Percentiles rank a stretch among this genome's conserved stretches.
Evolutionary conservation across 2,888 invertebrate genomes (phyloP).

Genomic region (Cetonia aurata): DNA sequence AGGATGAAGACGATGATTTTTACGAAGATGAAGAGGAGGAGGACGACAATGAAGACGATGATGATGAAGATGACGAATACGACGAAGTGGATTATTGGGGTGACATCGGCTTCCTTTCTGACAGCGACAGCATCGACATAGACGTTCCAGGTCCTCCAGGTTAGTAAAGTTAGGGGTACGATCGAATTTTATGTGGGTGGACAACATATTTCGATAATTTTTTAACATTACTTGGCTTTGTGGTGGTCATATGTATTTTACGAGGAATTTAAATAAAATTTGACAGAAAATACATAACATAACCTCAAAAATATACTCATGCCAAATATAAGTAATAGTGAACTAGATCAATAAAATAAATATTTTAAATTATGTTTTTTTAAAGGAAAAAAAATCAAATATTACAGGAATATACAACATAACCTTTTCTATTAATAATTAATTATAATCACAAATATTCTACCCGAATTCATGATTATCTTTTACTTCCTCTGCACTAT

Average conservation of each 20-base stretch:
- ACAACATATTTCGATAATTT: not conserved
- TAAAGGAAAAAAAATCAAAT: too few species aligned
- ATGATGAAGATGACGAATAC: slow-evolving; percentile 13
- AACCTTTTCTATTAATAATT: too few species aligned
- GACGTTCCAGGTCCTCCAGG: slow-evolving; percentile 36
- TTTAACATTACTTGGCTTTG: not conserved
- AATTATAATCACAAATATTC: too few species aligned
- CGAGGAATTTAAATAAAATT: not conserved
- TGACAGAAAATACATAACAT: not conserved
- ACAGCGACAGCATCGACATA: slow-evolving; percentile 12
- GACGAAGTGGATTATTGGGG: slow-evolving; percentile 22
- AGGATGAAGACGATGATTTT: slow-evolving; percentile 29
- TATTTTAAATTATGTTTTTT: too few species aligned
- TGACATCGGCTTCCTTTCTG: slow-evolving; percentile 16
- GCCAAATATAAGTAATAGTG: not conserved
- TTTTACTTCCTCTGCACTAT: too few species aligned
- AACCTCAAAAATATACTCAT: not conserved
- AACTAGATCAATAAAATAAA: not conserved
- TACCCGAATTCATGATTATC: too few species aligned
- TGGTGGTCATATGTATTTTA: not conserved
- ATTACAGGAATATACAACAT: too few species aligned
- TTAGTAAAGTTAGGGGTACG: not conserved
- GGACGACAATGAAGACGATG: slow-evolving; percentile 18
- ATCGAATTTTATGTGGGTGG: not conserved
- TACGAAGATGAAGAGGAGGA: slow-evolving; percentile 25